Conservation (phyloP, 2,113 vertebrate genomes). For the Xerus inauris region DNA sequence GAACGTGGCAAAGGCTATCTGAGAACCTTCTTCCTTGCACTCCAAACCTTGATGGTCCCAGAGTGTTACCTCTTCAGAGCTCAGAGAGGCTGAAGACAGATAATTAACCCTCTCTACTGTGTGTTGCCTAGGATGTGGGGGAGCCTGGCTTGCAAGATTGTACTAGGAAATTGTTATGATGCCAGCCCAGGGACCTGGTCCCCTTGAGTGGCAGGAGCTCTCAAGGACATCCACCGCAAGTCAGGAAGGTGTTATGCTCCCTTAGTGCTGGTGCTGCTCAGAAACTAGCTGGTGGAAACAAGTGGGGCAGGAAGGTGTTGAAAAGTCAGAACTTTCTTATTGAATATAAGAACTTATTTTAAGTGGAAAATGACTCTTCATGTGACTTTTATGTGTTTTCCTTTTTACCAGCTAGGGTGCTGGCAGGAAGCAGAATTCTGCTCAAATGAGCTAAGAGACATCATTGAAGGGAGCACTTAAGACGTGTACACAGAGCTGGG, state of each 20-base stretch:
- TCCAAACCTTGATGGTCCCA: background rate
- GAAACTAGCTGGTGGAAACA: conserved; percentile 2
- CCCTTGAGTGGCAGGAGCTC: background rate
- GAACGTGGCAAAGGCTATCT: background rate
- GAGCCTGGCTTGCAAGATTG: background rate
- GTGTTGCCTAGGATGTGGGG: background rate
- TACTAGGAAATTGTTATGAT: no score
- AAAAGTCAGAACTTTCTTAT: background rate
- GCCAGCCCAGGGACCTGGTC: background rate
- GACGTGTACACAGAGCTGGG: no score
- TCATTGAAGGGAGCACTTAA: background rate
- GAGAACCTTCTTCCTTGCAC: background rate
- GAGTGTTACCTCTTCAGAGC: background rate
- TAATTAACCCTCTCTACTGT: background rate
- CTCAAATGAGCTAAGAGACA: background rate
- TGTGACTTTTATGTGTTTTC: background rate
- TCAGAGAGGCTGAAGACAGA: background rate
- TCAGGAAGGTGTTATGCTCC: rapidly evolving
- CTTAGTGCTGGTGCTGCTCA: rapidly evolving
- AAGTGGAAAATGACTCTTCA: conserved; percentile 7
- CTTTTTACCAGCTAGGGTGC: background rate
- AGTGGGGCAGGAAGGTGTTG: background rate
- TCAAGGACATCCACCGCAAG: rapidly evolving
- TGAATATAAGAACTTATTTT: conserved; percentile 34
- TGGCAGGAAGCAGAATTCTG: background rate